phyloP scores from a whole-genome alignment of 2,113 vertebrate genomes.

The Embiotoca jacksoni region DNA sequence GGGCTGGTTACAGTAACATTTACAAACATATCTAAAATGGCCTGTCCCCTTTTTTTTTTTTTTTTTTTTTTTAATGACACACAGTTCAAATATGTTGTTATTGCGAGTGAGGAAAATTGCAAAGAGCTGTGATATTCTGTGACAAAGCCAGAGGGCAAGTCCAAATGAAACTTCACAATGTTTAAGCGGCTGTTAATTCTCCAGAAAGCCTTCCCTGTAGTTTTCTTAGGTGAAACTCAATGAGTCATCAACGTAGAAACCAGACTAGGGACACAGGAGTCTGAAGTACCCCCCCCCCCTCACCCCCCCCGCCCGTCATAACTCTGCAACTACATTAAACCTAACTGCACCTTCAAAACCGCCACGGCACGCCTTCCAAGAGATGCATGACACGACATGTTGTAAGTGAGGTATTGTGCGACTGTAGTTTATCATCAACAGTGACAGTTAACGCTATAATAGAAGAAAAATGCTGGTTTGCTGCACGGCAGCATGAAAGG shows the following conservation, averaged over 20 bases:
- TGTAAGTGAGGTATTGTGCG: slow-evolving; percentile 56
- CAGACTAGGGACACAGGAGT: slow-evolving; percentile 53
- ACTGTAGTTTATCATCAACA: slow-evolving; percentile 41
- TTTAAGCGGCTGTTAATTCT: slow-evolving; percentile 21
- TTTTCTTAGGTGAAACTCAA: slow-evolving; percentile 50
- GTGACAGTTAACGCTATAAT: slow-evolving; percentile 47
- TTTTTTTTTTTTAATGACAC: not conserved
- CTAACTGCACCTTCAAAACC: slow-evolving; percentile 71
- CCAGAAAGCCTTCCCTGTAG: slow-evolving; percentile 3
- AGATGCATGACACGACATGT: slow-evolving; percentile 74
- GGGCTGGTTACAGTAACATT: slow-evolving; percentile 1
- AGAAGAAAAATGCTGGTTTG: slow-evolving; percentile 54
- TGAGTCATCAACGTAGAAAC: slow-evolving; percentile 57
- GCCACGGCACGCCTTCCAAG: slow-evolving; percentile 57
- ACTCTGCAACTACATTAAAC: slow-evolving; percentile 69
- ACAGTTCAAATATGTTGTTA: slow-evolving; percentile 3
- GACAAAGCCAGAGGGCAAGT: slow-evolving; percentile 8
- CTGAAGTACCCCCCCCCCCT: slow-evolving; percentile 31
- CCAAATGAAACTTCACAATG: slow-evolving; percentile 5
- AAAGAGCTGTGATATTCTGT: slow-evolving; percentile 16
- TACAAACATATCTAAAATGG: slow-evolving; percentile 23
- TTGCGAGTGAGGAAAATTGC: not conserved
- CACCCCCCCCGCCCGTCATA: slow-evolving; percentile 43
- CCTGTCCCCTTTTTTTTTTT: not conserved
- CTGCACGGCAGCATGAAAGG: slow-evolving; percentile 34